A percentile compares a stretch with the other conserved stretches of the same genome.
Evolutionary conservation across 2,113 vertebrate genomes (phyloP).

Genomic region (Orycteropus afer): DNA sequence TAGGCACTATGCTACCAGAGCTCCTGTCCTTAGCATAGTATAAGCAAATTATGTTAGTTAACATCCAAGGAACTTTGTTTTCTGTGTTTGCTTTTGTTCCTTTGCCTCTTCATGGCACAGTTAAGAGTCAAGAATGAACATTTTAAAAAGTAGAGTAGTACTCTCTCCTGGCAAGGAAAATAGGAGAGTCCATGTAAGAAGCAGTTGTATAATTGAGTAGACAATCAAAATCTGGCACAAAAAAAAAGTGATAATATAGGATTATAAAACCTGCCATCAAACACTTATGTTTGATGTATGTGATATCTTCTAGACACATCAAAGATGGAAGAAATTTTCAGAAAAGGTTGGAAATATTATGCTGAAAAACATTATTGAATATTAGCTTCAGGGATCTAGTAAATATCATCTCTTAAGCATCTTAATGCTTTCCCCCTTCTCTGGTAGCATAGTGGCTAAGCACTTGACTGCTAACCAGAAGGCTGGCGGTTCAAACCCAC

Average conservation of each 20-base stretch:
- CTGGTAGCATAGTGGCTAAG: too few species aligned
- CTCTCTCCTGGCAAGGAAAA: neutral
- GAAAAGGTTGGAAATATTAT: constrained; percentile 11
- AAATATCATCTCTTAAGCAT: neutral
- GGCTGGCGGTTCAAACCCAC: too few species aligned
- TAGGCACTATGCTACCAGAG: too few species aligned
- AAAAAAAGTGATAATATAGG: constrained; percentile 38
- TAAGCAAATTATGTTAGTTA: neutral
- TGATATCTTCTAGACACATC: constrained; percentile 39
- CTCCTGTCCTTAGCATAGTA: too few species aligned
- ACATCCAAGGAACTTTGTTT: neutral
- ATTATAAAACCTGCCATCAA: constrained; percentile 49
- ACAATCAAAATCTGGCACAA: constrained; percentile 59
- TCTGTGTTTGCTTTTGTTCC: neutral
- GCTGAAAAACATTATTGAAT: constrained; percentile 32
- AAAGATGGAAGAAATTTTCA: constrained; percentile 53
- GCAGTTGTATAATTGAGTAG: constrained; percentile 9
- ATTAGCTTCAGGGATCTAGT: neutral
- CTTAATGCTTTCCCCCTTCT: too few species aligned
- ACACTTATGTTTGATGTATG: constrained; percentile 5
- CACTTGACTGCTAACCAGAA: too few species aligned
- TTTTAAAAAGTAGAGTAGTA: neutral
- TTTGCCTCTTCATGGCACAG: neutral
- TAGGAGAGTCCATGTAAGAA: neutral
- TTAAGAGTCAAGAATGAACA: neutral